These are phyloP conservation scores for Elephas maximus DNA, from an alignment of 2,113 vertebrate genomes.

Conservation along the genomic window DNA sequence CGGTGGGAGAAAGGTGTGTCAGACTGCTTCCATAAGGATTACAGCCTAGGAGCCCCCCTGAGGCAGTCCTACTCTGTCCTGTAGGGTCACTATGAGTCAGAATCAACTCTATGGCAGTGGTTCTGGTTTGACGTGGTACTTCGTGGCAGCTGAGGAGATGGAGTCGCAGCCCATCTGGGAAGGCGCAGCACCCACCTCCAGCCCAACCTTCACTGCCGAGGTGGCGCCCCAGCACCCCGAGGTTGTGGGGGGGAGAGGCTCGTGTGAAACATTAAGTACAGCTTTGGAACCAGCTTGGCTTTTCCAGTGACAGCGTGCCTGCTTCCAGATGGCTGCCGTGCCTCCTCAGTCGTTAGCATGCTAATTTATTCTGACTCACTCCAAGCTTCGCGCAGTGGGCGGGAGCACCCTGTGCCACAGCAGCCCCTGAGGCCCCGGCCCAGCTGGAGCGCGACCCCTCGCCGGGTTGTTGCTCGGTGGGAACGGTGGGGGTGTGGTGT, in stretches of 20 bases:
- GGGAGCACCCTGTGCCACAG: not conserved
- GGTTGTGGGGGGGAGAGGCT: not conserved
- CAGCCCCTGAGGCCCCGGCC: not conserved
- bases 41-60: too few species aligned
- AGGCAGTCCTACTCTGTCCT: too few species aligned
- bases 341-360: slow-evolving; percentile 84
- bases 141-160: not conserved
- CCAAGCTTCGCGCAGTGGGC: slow-evolving; percentile 54
- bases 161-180: not conserved
- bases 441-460: slow-evolving; percentile 28
- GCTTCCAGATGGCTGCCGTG: slow-evolving; percentile 86
- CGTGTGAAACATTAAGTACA: slow-evolving; percentile 76
- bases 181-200: not conserved
- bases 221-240: rapidly evolving
- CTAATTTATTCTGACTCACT: slow-evolving; percentile 89
- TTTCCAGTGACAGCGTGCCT: slow-evolving; percentile 80
- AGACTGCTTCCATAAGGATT: too few species aligned
- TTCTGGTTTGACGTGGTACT: not conserved
- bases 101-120: too few species aligned
- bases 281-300: slow-evolving; percentile 84
- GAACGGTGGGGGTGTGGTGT: slow-evolving; percentile 10
- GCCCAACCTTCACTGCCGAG: rapidly evolving
- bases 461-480: slow-evolving; percentile 47
- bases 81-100: too few species aligned
- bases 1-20: too few species aligned